These are phyloP conservation scores for Nesogale talazaci DNA, from an alignment of 2,113 vertebrate species.

Conservation along the genomic window DNA sequence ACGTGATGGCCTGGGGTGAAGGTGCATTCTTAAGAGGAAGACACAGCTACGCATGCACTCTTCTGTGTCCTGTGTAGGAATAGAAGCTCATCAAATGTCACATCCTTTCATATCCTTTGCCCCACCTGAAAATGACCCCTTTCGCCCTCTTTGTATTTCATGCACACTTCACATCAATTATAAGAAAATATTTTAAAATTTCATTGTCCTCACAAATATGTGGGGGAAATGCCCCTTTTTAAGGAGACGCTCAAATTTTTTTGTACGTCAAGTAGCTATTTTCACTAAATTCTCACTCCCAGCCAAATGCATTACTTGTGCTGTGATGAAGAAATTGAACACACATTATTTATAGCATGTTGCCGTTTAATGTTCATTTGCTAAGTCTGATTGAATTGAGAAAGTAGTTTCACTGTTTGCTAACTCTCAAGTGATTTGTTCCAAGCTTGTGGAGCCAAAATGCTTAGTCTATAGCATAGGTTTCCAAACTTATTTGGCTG, in stretches of 20 bases:
- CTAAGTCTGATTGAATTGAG: neutral
- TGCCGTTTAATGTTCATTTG: neutral
- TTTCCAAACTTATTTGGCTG: no score
- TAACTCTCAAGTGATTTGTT: constrained; percentile 10
- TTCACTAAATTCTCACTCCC: constrained; percentile 31
- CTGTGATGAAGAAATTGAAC: neutral
- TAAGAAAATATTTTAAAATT: constrained; percentile 5
- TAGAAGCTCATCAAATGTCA: neutral
- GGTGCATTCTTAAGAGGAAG: neutral
- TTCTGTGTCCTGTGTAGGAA: neutral
- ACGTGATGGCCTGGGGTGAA: no score
- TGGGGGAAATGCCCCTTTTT: neutral
- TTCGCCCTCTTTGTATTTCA: neutral
- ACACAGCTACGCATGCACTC: neutral
- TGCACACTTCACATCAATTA: neutral
- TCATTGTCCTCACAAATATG: neutral
- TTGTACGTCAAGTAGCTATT: neutral
- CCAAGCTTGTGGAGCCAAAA: neutral
- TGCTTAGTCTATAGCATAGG: no score
- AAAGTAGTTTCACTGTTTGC: neutral
- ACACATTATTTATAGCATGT: neutral
- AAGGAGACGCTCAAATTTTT: no score
- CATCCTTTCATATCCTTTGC: neutral
- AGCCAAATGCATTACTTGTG: neutral
- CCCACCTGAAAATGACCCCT: neutral